These are phyloP conservation scores for Montipora efflorescens DNA, from an alignment of 64 coral and sea anemone genomes.

Conservation along the genomic window DNA sequence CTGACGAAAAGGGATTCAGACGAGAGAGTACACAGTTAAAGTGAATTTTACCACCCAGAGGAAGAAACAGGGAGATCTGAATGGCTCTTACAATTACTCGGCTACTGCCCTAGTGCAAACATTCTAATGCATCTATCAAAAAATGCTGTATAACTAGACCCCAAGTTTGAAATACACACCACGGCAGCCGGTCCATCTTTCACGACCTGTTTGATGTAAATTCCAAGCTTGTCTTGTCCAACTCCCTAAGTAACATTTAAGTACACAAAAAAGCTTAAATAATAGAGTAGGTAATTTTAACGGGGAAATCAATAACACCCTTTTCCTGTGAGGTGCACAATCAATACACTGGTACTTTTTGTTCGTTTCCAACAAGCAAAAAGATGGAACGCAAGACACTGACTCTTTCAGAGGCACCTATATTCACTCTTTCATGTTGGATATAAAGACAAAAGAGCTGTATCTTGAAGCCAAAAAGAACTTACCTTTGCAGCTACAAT, in stretches of 20 bases:
- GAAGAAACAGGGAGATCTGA: too few relatives aligned
- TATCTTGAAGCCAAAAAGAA: neutral
- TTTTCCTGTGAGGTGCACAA: neutral
- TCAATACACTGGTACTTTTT: neutral
- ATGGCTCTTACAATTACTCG: too few relatives aligned
- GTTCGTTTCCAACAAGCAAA: too few relatives aligned
- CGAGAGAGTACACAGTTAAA: too few relatives aligned
- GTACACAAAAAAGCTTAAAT: too few relatives aligned
- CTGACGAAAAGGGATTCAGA: too few relatives aligned
- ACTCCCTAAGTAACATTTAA: conserved; percentile 54
- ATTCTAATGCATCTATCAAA: too few relatives aligned
- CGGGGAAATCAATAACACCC: neutral
- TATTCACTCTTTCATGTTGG: too few relatives aligned
- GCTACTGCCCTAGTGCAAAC: too few relatives aligned
- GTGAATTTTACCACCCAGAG: too few relatives aligned
- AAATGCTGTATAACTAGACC: neutral
- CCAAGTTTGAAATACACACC: conserved; percentile 28
- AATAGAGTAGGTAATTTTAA: neutral
- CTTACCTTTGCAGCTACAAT: conserved; percentile 98
- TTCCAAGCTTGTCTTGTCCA: conserved; percentile 85
- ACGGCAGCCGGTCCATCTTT: conserved; percentile 91
- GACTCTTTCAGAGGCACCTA: too few relatives aligned
- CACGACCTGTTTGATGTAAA: conserved; percentile 97
- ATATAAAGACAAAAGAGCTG: too few relatives aligned
- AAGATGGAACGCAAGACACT: neutral